Conservation (phyloP, 2,888 invertebrate genomes). For the Nezara viridula region DNA sequence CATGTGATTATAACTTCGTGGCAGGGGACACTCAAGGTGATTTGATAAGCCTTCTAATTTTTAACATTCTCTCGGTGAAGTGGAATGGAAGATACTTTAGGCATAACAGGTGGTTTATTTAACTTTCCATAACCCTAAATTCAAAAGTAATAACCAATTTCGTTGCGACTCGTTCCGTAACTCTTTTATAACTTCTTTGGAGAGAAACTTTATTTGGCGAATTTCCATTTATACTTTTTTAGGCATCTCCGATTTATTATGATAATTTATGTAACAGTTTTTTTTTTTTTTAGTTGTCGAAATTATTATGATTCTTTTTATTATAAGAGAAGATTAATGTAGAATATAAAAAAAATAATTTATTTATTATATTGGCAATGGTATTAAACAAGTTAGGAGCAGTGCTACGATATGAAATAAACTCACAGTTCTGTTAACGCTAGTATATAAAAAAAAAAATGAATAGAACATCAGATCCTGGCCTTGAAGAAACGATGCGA, state of each 20-base stretch:
- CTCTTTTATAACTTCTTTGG: neutral
- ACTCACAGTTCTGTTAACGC: too few relatives aligned
- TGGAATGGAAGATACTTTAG: neutral
- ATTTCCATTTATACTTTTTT: neutral
- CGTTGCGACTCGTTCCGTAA: neutral
- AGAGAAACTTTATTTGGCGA: neutral
- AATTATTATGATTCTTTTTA: too few relatives aligned
- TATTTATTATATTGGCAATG: too few relatives aligned
- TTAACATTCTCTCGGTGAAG: neutral
- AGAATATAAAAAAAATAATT: too few relatives aligned
- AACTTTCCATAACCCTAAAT: slow-evolving; percentile 2
- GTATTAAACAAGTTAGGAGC: too few relatives aligned
- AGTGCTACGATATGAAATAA: too few relatives aligned
- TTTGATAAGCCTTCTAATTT: neutral
- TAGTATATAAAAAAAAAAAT: too few relatives aligned
- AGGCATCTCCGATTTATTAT: neutral
- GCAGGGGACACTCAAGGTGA: neutral
- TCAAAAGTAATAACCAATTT: slow-evolving; percentile 15
- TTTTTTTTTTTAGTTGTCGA: too few relatives aligned
- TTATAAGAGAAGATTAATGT: too few relatives aligned
- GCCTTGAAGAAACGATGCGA: too few relatives aligned
- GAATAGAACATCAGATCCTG: too few relatives aligned
- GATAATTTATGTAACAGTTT: neutral
- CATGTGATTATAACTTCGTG: neutral
- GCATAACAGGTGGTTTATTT: slow-evolving; percentile 23